Conservation (phyloP, 2,888 invertebrate species). For the Ichneumoninae sp. region DNA sequence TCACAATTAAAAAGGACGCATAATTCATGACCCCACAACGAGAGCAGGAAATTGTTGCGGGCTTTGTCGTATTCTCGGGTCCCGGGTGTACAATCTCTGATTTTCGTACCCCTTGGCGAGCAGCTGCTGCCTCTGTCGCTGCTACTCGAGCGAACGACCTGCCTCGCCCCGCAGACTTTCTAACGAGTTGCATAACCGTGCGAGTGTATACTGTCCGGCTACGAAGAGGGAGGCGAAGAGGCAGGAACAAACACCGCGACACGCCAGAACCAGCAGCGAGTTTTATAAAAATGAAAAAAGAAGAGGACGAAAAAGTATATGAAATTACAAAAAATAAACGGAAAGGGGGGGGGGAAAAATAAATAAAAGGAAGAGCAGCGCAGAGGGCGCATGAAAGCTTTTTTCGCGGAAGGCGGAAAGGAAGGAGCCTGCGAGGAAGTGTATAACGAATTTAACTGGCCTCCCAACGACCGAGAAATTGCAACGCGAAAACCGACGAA, state of each 20-base stretch:
- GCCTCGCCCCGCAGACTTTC: slow-evolving; percentile 55
- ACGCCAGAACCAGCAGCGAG: slow-evolving; percentile 59
- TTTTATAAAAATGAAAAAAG: slow-evolving; percentile 9
- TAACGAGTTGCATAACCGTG: slow-evolving; percentile 44
- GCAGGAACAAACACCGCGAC: slow-evolving; percentile 54
- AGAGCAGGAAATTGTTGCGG: slow-evolving; percentile 50
- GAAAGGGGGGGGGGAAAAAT: not conserved
- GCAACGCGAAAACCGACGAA: slow-evolving; percentile 39
- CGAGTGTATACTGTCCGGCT: slow-evolving; percentile 28
- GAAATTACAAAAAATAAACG: slow-evolving; percentile 22
- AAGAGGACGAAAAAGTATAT: slow-evolving; percentile 14
- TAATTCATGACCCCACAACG: slow-evolving; percentile 2
- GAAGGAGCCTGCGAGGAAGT: slow-evolving; percentile 12
- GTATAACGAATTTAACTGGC: slow-evolving; percentile 51
- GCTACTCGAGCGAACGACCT: slow-evolving; percentile 56
- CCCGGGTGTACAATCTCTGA: slow-evolving; percentile 63
- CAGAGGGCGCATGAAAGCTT: slow-evolving; percentile 26
- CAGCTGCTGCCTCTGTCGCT: slow-evolving; percentile 56
- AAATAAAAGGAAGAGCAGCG: slow-evolving; percentile 18
- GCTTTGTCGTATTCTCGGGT: slow-evolving; percentile 47
- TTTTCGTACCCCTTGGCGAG: slow-evolving; percentile 55
- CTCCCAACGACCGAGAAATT: slow-evolving; percentile 38
- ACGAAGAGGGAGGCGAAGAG: slow-evolving; percentile 4
- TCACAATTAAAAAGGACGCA: slow-evolving; percentile 56
- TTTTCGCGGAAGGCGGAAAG: slow-evolving; percentile 23